Evolutionary conservation across 2,797 vertebrate genomes (phyloP).

Genomic region (Lutra lutra): DNA sequence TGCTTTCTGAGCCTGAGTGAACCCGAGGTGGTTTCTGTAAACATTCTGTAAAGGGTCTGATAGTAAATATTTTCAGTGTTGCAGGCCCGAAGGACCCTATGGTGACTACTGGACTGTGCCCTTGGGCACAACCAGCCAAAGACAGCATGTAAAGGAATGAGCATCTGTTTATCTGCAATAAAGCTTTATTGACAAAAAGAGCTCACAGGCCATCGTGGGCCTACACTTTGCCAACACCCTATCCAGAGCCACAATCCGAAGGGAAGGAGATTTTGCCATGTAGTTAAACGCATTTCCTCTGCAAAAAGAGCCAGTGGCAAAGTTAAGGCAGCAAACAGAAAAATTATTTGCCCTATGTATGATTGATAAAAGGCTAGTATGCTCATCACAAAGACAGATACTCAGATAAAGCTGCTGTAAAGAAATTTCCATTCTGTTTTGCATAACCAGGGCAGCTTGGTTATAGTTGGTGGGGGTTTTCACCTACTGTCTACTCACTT

Average conservation of each 20-base stretch:
- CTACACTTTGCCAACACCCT: not conserved
- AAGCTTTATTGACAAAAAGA: not conserved
- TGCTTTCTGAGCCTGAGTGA: not conserved
- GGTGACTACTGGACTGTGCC: not conserved
- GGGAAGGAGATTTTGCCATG: not conserved
- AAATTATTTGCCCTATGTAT: not conserved
- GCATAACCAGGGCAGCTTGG: not conserved
- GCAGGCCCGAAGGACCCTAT: fast-evolving
- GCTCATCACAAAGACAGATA: not conserved
- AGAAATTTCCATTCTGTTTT: not conserved
- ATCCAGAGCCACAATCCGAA: not conserved
- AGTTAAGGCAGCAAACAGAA: not conserved
- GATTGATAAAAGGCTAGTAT: not conserved
- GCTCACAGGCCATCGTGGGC: too few relatives aligned
- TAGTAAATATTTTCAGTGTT: not conserved
- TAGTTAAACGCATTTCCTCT: not conserved
- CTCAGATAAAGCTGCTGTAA: not conserved
- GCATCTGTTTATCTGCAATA: not conserved
- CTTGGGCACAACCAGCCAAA: not conserved
- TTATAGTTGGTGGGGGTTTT: not conserved
- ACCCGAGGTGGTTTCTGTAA: not conserved
- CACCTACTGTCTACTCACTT: not conserved
- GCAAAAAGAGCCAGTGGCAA: not conserved
- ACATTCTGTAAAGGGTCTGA: not conserved
- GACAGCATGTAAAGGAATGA: not conserved